Conservation (phyloP, 2,888 invertebrate genomes). For the Drosophila paracracens region DNA sequence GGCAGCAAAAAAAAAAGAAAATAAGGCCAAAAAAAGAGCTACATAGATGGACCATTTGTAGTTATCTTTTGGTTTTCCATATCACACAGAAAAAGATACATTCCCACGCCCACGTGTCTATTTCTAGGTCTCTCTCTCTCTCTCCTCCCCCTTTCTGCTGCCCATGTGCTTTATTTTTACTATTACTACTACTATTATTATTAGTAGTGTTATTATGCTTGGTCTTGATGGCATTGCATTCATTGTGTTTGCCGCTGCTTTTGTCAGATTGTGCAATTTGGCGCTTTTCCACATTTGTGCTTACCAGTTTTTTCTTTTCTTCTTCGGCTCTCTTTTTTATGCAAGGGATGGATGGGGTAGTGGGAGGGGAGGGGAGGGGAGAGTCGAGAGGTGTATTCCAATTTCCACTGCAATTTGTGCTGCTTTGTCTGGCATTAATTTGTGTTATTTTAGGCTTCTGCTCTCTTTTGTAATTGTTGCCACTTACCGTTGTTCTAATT, state of each 20-base stretch:
- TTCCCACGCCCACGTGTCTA: conserved; percentile 79
- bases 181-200: conserved; percentile 36
- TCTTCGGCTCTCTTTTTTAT: conserved; percentile 23
- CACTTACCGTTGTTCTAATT: conserved; percentile 67
- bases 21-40: conserved; percentile 17
- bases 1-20: conserved; percentile 25
- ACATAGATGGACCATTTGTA: conserved; percentile 19
- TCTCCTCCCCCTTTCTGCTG: conserved; percentile 25
- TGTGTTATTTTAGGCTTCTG: conserved; percentile 34
- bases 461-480: conserved; percentile 60
- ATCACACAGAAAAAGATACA: conserved; percentile 63
- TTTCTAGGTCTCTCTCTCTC: conserved; percentile 64
- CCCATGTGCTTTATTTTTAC: conserved; percentile 23
- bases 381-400: conserved; percentile 12
- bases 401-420: conserved; percentile 59
- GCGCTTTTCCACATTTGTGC: conserved; percentile 62
- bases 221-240: conserved; percentile 68
- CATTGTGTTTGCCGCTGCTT: conserved; percentile 19
- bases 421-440: conserved; percentile 56
- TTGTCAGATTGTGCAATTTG: conserved; percentile 70
- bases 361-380: neutral
- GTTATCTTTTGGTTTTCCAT: conserved; percentile 15
- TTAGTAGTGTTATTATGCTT: conserved; percentile 20
- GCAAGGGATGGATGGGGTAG: neutral
- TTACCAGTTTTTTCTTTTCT: conserved; percentile 22